Base-by-base conservation (phyloP, 1,140 invertebrate genomes). In the Phthorimaea operculella region DNA sequence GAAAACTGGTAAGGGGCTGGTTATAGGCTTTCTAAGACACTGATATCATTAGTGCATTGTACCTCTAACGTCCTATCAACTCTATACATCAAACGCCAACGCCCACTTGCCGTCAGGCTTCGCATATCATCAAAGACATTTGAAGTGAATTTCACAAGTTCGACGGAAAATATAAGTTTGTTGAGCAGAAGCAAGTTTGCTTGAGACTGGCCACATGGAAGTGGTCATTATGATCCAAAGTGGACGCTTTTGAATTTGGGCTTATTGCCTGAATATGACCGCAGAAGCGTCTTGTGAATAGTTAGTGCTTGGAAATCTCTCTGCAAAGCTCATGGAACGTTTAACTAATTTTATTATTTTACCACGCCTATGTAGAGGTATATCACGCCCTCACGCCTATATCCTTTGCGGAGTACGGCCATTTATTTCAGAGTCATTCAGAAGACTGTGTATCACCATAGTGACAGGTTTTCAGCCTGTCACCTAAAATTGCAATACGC, bases 41-140 rank as follows among this genome's bases (percentile, higher is more conserved):
- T 83, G 78, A 84, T 84, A 78, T 81, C 74, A 81, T 84, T 84
- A 84, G 77, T 79, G 68, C 76, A 84, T 82, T 82, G 77, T 82
- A 57, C 74, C 74, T 72, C 68, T 70, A 69, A 76, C 72, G 73
- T 72, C 69, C 70, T 70, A 74, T 28, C 48, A 11, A 28, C 21
- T 28, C 21, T 28, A 28, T 66, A 70, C 57, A 67, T 28, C 21
- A 28, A 68, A 64, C 8, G 9, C 39, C 11, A 12, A n/a, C 12
- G 21, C 63, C 55, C 66, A 42, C 55, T 34, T 45, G 51, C 45
- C 42, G 21, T 51, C n/a, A 12, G 33, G 4, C 52, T 54, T 48
- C 47, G 33, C 17, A 14, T 28, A 34, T 33, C 58, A 61, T 47
- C 1, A 15, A 14, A 9, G 14, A 47, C 4, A 16, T 47, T 47